These are phyloP conservation scores for Drosophila infuscata DNA, from an alignment of 2,888 invertebrate species.

Conservation along the genomic window DNA sequence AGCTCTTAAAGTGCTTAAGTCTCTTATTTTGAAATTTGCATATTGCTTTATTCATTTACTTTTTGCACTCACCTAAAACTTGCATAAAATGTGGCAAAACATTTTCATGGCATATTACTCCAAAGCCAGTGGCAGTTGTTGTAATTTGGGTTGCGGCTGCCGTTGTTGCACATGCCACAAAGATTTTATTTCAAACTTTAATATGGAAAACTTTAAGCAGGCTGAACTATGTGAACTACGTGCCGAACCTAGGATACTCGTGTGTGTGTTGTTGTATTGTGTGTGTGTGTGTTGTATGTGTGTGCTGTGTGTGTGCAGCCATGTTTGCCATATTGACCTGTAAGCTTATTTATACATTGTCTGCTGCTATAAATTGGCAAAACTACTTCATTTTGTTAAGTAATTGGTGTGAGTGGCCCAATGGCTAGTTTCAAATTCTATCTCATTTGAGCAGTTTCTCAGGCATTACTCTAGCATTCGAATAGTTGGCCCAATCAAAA, in stretches of 20 bases:
- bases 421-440: neutral
- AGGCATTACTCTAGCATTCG: constrained; percentile 2
- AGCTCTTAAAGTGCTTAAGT: neutral
- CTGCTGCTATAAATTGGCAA: constrained; percentile 55
- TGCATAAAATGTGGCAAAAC: constrained; percentile 29
- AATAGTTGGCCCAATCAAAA: constrained; percentile 4
- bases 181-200: constrained; percentile 59
- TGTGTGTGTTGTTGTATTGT: no score
- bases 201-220: constrained; percentile 58
- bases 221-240: constrained; percentile 21
- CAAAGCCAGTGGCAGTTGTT: constrained; percentile 1
- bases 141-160: neutral
- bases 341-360: constrained; percentile 19
- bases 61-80: constrained; percentile 5
- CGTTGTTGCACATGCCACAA: constrained; percentile 35
- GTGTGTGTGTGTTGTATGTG: constrained; percentile 5
- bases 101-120: constrained; percentile 20
- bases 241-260: constrained; percentile 8
- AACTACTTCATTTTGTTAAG: constrained; percentile 54
- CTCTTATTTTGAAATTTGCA: neutral
- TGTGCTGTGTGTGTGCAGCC: constrained; percentile 10
- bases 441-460: constrained; percentile 3
- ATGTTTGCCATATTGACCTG: constrained; percentile 38
- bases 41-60: constrained; percentile 6
- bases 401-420: constrained; percentile 35